A percentile compares a stretch with the other conserved stretches of the same genome.
Conservation (phyloP, 2,797 vertebrate genomes). For the Naso thynnoides region DNA sequence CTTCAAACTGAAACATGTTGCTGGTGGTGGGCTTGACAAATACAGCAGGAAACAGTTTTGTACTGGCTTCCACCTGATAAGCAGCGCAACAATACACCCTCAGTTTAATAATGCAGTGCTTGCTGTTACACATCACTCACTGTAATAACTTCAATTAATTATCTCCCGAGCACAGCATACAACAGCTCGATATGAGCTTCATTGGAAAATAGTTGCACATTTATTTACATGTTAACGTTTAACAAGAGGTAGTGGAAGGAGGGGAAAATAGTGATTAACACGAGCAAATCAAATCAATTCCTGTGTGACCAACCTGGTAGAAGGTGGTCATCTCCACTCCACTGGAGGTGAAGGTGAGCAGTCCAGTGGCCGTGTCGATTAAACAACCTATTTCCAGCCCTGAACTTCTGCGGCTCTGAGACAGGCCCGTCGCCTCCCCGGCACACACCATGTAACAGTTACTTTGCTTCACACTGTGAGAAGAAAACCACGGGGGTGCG, state of each 20-base stretch:
- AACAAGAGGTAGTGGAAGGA: background rate
- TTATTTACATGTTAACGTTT: background rate
- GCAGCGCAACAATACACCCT: background rate
- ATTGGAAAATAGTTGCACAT: too few relatives aligned
- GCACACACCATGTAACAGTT: constrained; percentile 98
- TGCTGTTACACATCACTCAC: constrained; percentile 6
- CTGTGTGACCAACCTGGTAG: constrained; percentile 87
- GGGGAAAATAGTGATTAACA: background rate
- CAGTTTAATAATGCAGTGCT: constrained; percentile 14
- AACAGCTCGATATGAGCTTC: background rate
- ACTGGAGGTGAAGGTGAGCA: constrained; percentile 93
- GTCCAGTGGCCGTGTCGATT: constrained; percentile 90
- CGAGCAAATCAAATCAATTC: constrained; percentile 6
- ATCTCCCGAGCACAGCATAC: background rate
- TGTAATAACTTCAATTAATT: background rate
- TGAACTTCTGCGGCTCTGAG: constrained; percentile 90
- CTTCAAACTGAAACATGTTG: constrained; percentile 94
- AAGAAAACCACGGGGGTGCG: constrained; percentile 5
- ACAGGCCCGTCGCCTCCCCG: constrained; percentile 90
- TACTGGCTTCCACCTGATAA: constrained; percentile 92
- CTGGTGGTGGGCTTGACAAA: constrained; percentile 94
- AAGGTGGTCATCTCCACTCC: constrained; percentile 93
- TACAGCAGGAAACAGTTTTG: constrained; percentile 95
- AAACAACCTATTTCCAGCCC: constrained; percentile 94
- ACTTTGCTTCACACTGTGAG: constrained; percentile 90